phyloP scores from a whole-genome alignment of 2,797 vertebrate species.

The Aselliscus stoliczkanus region DNA sequence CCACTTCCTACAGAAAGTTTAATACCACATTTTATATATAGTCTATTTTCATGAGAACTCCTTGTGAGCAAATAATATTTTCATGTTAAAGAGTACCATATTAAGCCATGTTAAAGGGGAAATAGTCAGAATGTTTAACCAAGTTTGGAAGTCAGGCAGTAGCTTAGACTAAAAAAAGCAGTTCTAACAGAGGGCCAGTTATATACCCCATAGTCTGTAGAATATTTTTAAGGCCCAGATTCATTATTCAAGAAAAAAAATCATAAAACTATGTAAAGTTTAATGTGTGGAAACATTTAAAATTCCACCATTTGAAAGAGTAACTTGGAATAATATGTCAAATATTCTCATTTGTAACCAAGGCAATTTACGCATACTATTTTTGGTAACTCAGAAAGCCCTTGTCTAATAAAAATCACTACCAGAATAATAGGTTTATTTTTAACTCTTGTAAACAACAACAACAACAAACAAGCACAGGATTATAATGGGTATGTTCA shows the following conservation, averaged over 20 bases:
- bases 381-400: constrained; percentile 20
- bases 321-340: not conserved
- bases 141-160: constrained; percentile 13
- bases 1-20: constrained; percentile 48
- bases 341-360: not conserved
- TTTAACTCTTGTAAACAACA: not conserved
- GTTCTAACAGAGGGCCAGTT: constrained; percentile 36
- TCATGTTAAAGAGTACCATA: constrained; percentile 25
- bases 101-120: not conserved
- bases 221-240: constrained; percentile 40
- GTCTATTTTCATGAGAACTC: constrained; percentile 29
- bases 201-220: constrained; percentile 7
- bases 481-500: not conserved
- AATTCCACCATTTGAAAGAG: constrained; percentile 3
- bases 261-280: constrained; percentile 19
- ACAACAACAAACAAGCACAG: not conserved
- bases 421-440: not conserved
- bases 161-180: constrained; percentile 31
- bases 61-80: constrained; percentile 33
- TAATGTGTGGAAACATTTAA: constrained; percentile 30
- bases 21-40: constrained; percentile 47
- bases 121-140: constrained; percentile 25
- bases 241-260: constrained; percentile 24
- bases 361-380: constrained; percentile 7
- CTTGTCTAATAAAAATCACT: constrained; percentile 17